Evolutionary conservation across 2,113 vertebrate species (phyloP).

Genomic region (Bostrychus sinensis): DNA sequence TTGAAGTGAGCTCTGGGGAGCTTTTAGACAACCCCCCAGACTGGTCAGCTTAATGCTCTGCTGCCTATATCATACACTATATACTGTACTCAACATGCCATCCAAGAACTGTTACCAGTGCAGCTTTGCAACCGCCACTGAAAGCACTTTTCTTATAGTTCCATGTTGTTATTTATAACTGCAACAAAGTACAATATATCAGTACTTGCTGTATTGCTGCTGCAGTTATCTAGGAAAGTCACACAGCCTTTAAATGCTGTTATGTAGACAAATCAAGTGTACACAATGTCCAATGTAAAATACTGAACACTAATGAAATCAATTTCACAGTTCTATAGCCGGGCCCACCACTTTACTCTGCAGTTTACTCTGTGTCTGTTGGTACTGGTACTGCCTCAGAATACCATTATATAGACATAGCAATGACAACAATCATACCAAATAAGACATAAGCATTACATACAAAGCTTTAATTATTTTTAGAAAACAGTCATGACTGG

Average conservation of each 20-base stretch:
- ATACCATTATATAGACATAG: too few relatives aligned
- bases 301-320: too few relatives aligned
- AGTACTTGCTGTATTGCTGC: not conserved
- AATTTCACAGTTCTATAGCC: too few relatives aligned
- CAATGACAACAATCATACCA: too few relatives aligned
- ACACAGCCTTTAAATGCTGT: not conserved
- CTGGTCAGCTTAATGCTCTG: not conserved
- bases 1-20: not conserved
- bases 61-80: not conserved
- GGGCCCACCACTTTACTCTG: too few relatives aligned
- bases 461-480: too few relatives aligned
- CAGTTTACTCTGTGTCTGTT: too few relatives aligned
- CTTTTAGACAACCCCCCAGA: not conserved
- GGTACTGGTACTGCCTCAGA: too few relatives aligned
- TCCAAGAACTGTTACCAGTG: not conserved
- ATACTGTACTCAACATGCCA: not conserved
- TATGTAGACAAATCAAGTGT: not conserved
- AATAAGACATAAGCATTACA: too few relatives aligned
- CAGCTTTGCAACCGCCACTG: not conserved
- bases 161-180: not conserved
- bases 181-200: not conserved
- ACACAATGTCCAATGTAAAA: too few relatives aligned
- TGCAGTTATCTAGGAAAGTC: too few relatives aligned
- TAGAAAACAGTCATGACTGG: too few relatives aligned
- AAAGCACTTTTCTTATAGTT: not conserved